These are phyloP conservation scores for Malurus melanocephalus DNA, from an alignment of 2,113 vertebrate genomes.

Conservation along the genomic window DNA sequence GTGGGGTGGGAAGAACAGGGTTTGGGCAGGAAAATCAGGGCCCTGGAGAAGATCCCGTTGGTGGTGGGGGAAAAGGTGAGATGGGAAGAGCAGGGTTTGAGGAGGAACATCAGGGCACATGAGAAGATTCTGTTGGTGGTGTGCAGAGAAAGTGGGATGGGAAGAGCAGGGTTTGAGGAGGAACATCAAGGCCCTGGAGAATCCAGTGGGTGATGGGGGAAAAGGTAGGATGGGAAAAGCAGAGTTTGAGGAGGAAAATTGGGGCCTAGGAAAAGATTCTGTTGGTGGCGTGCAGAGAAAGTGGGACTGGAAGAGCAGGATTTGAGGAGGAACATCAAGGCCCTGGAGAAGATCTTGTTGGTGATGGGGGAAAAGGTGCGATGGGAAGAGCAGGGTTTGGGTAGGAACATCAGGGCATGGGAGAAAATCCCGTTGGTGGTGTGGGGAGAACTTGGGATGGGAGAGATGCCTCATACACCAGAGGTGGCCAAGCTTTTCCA, in stretches of 20 bases:
- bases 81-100: background rate
- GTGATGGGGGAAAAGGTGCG: accelerated
- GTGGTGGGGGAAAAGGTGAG: accelerated
- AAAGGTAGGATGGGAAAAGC: background rate
- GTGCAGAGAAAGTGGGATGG: background rate
- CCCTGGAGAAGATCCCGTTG: accelerated
- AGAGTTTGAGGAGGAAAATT: accelerated
- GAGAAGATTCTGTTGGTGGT: accelerated
- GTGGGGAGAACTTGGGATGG: background rate
- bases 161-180: background rate
- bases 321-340: accelerated
- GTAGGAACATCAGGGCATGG: accelerated
- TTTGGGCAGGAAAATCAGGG: accelerated
- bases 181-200: accelerated
- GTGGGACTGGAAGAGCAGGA: background rate
- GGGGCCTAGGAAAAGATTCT: accelerated
- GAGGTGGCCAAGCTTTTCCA: background rate
- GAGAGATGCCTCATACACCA: background rate
- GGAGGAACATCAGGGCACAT: accelerated
- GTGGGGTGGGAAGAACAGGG: background rate
- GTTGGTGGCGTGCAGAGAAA: accelerated
- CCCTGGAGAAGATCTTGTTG: accelerated
- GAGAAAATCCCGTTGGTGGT: accelerated
- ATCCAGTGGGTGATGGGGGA: accelerated
- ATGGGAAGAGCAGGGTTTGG: background rate